Conservation (phyloP, 2,113 vertebrate genomes). For the Dipodomys stephensi region DNA sequence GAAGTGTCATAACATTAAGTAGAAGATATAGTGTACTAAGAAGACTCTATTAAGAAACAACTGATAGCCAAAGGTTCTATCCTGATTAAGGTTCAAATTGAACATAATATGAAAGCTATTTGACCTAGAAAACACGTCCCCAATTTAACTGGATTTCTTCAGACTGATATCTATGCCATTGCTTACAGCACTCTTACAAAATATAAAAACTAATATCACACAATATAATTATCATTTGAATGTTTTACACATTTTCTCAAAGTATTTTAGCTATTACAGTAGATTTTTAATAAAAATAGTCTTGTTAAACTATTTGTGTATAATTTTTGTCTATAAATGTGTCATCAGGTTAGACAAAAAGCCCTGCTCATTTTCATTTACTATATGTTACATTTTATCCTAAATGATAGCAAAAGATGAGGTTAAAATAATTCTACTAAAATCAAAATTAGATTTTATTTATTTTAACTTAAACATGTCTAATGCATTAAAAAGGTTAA, state of each 20-base stretch:
- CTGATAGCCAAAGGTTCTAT: background rate
- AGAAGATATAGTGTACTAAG: background rate
- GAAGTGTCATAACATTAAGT: background rate
- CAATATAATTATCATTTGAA: background rate
- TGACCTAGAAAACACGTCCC: background rate
- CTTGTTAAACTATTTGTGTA: background rate
- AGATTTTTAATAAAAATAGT: background rate
- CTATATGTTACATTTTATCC: background rate
- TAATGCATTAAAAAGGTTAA: background rate
- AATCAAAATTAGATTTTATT: background rate
- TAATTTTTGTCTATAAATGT: background rate
- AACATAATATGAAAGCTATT: background rate
- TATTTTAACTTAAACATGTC: slow-evolving; percentile 12
- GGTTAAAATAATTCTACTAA: slow-evolving; percentile 20
- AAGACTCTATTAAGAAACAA: background rate
- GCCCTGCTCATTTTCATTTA: background rate
- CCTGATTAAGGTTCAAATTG: background rate
- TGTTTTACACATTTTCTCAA: background rate
- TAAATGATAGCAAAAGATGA: background rate
- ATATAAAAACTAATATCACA: background rate
- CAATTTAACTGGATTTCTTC: slow-evolving; percentile 19
- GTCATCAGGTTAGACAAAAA: background rate
- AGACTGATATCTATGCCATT: background rate
- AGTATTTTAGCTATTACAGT: background rate
- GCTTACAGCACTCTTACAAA: background rate